phyloP scores from a whole-genome alignment of 2,797 vertebrate genomes.

The Miichthys miiuy region DNA sequence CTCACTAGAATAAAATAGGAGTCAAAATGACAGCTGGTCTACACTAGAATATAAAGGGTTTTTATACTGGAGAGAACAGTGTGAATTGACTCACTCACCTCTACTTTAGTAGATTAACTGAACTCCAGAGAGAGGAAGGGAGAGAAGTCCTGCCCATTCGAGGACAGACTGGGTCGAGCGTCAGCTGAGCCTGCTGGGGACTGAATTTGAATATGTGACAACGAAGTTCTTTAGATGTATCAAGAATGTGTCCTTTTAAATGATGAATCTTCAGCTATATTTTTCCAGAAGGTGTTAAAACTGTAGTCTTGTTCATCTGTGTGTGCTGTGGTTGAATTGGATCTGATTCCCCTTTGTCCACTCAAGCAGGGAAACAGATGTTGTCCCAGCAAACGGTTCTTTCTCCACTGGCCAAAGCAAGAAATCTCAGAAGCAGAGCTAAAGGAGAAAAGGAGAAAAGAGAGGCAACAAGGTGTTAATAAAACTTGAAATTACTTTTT shows the following conservation, averaged over 20 bases:
- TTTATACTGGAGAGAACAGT: constrained; percentile 21
- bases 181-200: neutral
- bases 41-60: constrained; percentile 17
- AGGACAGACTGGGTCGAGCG: constrained; percentile 16
- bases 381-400: neutral
- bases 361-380: neutral
- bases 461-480: constrained; percentile 23
- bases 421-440: constrained; percentile 48
- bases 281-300: neutral
- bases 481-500: constrained; percentile 37
- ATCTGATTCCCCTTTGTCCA: constrained; percentile 14
- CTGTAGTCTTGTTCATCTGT: neutral
- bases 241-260: neutral
- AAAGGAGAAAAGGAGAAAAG: constrained; percentile 1
- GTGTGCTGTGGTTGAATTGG: neutral
- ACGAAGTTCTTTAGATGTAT: neutral
- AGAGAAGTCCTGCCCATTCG: constrained; percentile 8
- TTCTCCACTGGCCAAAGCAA: constrained; percentile 17
- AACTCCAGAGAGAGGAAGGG: constrained; percentile 21
- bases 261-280: neutral
- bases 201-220: neutral
- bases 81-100: constrained; percentile 59
- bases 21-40: constrained; percentile 51
- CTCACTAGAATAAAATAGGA: constrained; percentile 48
- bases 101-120: constrained; percentile 33